Conservation (phyloP, 2,113 vertebrate genomes). For the Onychostruthus taczanowskii region DNA sequence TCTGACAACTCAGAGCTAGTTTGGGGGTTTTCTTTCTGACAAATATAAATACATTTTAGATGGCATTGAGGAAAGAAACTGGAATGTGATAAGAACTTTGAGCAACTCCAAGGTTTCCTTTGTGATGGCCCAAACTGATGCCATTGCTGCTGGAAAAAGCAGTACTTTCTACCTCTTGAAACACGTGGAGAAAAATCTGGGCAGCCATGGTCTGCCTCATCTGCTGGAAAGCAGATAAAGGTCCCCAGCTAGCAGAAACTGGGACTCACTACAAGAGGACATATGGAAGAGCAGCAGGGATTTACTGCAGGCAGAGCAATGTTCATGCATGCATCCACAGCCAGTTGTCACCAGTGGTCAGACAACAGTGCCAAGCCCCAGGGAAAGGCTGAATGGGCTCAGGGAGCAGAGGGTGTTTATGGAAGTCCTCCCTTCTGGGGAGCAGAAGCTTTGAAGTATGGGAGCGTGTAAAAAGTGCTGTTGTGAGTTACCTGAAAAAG, state of each 20-base stretch:
- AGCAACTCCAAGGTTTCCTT: not conserved
- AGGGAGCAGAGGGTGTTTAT: not conserved
- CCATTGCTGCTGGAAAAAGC: not conserved
- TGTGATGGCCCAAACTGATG: not conserved
- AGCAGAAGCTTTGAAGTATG: not conserved
- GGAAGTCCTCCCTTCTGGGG: not conserved
- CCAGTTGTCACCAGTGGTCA: not conserved
- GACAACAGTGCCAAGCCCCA: not conserved
- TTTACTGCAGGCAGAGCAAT: not conserved
- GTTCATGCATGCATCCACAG: not conserved
- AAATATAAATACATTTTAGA: not conserved
- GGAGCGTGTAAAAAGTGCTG: not conserved
- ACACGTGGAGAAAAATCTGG: not conserved
- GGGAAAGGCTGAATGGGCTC: not conserved
- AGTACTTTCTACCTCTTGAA: not conserved
- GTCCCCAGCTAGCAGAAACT: not conserved
- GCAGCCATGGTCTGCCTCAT: not conserved
- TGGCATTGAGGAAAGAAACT: not conserved
- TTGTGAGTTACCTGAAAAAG: not conserved
- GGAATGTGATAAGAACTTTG: not conserved
- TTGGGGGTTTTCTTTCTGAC: not conserved
- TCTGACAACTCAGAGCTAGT: not conserved
- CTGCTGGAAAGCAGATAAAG: not conserved
- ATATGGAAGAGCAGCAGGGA: conserved; percentile 17
- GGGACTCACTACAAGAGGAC: not conserved